These are phyloP conservation scores for Formicarius rufipectus DNA, from an alignment of 2,113 vertebrate species.

Conservation along the genomic window DNA sequence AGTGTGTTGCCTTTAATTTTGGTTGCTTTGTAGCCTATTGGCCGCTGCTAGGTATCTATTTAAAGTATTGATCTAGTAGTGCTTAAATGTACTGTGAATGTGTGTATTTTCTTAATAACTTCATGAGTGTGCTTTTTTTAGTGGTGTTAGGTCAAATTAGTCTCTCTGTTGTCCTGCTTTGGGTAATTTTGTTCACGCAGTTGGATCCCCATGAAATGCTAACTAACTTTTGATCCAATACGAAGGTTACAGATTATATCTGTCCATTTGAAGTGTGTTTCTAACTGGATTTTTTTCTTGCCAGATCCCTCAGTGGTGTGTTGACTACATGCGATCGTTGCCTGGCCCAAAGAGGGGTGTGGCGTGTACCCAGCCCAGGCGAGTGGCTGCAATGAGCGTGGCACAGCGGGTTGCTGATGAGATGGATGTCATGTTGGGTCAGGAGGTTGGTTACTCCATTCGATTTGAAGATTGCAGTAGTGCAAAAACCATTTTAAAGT, in stretches of 20 bases:
- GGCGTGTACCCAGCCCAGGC: slow-evolving; percentile 92
- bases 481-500: slow-evolving; percentile 96
- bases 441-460: slow-evolving; percentile 97
- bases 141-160: not conserved
- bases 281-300: not conserved
- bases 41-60: not conserved
- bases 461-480: slow-evolving; percentile 98
- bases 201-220: not conserved
- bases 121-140: not conserved
- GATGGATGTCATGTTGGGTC: slow-evolving; percentile 97
- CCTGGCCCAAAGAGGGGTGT: slow-evolving; percentile 90
- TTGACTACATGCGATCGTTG: slow-evolving; percentile 88
- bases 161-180: not conserved
- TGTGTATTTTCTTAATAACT: not conserved
- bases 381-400: slow-evolving; percentile 96
- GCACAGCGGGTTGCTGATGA: slow-evolving; percentile 96
- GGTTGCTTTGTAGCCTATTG: not conserved
- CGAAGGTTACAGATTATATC: not conserved
- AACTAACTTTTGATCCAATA: not conserved
- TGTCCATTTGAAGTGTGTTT: not conserved
- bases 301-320: slow-evolving; percentile 97
- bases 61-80: not conserved
- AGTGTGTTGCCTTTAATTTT: not conserved
- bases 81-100: not conserved
- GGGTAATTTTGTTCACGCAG: not conserved